A percentile compares a stretch with the other conserved stretches of the same genome.
phyloP scores from a whole-genome alignment of 2,888 invertebrate genomes.

The Drosophila gaucha region DNA sequence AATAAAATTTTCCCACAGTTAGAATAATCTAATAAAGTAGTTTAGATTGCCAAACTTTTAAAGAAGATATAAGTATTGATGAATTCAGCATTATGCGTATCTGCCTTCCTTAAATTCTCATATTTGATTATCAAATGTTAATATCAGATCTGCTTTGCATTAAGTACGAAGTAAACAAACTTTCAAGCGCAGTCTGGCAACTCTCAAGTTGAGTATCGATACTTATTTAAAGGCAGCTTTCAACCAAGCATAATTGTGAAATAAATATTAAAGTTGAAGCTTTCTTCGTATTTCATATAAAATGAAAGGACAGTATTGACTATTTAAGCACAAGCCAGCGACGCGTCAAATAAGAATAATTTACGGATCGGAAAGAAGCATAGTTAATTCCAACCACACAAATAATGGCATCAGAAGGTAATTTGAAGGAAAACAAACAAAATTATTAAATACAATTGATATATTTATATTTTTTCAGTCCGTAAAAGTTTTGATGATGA shows the following conservation, averaged over 20 bases:
- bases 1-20: too few relatives aligned
- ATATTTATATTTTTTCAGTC: conserved; percentile 9
- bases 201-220: conserved; percentile 9
- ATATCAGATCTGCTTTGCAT: too few relatives aligned
- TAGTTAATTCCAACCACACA: not conserved
- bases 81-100: too few relatives aligned
- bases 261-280: conserved; percentile 19
- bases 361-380: not conserved
- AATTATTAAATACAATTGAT: not conserved
- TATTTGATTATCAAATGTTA: too few relatives aligned
- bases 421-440: not conserved
- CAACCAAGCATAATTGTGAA: conserved; percentile 22
- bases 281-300: conserved; percentile 28
- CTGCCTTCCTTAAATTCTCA: too few relatives aligned
- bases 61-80: too few relatives aligned
- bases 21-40: too few relatives aligned
- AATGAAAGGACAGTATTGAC: conserved; percentile 20
- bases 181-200: not conserved
- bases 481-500: conserved; percentile 42
- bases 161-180: not conserved
- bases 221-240: conserved; percentile 14
- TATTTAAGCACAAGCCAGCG: conserved; percentile 21
- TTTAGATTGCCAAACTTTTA: too few relatives aligned
- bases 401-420: conserved; percentile 34
- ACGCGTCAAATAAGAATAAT: not conserved